These are phyloP conservation scores for Pseudocheirus occidentalis DNA, from an alignment of 2,797 vertebrate genomes.

Conservation along the genomic window DNA sequence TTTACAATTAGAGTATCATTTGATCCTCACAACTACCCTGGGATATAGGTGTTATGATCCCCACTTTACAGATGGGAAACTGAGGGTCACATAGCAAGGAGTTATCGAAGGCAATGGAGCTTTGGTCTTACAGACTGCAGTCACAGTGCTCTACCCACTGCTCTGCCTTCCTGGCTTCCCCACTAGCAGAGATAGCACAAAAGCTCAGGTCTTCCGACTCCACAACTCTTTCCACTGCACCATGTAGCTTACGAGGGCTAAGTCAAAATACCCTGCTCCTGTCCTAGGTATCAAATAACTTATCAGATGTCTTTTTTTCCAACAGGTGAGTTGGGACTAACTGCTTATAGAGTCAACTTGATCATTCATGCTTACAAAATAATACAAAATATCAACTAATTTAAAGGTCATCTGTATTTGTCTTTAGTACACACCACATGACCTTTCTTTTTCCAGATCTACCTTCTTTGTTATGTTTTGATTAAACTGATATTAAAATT, in stretches of 20 bases:
- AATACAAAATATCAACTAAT: not conserved
- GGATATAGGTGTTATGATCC: not conserved
- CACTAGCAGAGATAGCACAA: not conserved
- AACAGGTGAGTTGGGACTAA: not conserved
- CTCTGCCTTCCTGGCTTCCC: not conserved
- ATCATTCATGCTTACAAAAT: not conserved
- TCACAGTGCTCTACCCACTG: not conserved
- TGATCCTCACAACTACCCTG: not conserved
- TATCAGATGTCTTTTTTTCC: not conserved
- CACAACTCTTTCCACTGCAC: not conserved
- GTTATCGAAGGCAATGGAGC: not conserved
- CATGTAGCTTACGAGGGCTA: not conserved
- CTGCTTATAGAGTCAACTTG: not conserved
- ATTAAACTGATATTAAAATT: constrained; percentile 24
- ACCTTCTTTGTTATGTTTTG: not conserved
- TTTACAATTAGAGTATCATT: too few relatives aligned
- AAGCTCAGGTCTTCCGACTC: not conserved
- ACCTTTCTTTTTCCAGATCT: not conserved
- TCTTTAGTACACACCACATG: not conserved
- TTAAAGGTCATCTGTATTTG: not conserved
- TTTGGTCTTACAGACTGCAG: not conserved
- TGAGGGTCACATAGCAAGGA: not conserved
- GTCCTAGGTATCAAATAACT: not conserved
- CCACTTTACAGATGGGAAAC: not conserved
- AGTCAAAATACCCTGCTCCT: not conserved